Base-by-base conservation (phyloP, 2,113 vertebrate species). In the Pelecanus crispus region DNA sequence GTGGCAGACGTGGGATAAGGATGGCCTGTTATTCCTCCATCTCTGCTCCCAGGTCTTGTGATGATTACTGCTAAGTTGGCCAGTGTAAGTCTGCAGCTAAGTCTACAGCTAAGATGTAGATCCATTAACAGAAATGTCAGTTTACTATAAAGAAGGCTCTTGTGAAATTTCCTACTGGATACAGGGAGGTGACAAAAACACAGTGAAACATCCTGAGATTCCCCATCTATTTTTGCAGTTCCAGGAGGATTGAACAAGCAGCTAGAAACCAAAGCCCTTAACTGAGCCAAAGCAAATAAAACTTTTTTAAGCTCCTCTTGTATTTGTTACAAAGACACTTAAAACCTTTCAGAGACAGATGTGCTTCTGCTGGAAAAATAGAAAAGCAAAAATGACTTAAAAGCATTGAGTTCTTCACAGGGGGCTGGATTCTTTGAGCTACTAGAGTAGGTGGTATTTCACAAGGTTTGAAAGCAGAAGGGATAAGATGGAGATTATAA, bases 211-310 rank as follows among this genome's bases (percentile, higher is more conserved):
- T 89, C 68, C 80, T 82, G 81, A 94, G 81, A 92, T 85, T 92
- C 59, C 73, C 36, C 63, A n/a, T 94, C 73, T 91, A 94, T 92
- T 96, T 97, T 85, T 94, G 86, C 65, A 68, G 42, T 87, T 96
- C 62, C 61, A 70, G 66, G n/a, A 91, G 74, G 50, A 87, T 10
- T 81, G 71, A 94, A 85, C 53, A 94, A 87, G 32, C 3, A 87
- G 5, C 58, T 95, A 89, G 65, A 85, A 96, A 92, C 44, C 81
- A 92, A 96, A 95, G 40, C 44, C 19, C 81, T 90, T 74, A 81
- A 83, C 59, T 40, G 56, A 93, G 94, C 95, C 91, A 96, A 96
- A 95, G 44, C 73, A 95, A 95, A 95, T 85, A 96, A 81, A 81
- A 80, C 44, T 92, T 81, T 74, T 72, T 75, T 78, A 95, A n/a